phyloP scores from a whole-genome alignment of 2,797 vertebrate genomes.

The Phaenicophaeus curvirostris region DNA sequence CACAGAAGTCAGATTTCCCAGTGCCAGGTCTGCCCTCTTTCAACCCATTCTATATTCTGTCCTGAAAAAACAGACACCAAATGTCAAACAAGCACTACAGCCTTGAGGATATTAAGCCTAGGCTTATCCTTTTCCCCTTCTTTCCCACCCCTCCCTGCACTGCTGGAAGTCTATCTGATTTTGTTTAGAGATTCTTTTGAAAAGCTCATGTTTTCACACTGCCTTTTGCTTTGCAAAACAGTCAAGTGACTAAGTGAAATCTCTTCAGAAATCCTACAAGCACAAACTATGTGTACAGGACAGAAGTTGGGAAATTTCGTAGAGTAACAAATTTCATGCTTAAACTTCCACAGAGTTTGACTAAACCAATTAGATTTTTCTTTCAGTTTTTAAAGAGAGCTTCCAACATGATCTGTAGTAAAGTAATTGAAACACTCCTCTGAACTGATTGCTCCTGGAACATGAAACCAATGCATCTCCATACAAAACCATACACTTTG shows the following conservation, averaged over 20 bases:
- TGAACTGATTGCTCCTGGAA: neutral
- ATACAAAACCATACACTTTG: neutral
- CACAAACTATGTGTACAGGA: neutral
- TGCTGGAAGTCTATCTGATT: neutral
- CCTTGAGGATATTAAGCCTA: neutral
- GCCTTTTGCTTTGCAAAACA: neutral
- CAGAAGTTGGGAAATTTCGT: neutral
- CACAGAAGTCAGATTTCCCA: neutral
- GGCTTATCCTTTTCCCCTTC: neutral
- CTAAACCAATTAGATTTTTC: neutral
- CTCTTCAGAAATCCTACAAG: neutral
- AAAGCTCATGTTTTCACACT: neutral
- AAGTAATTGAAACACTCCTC: neutral
- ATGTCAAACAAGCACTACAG: neutral
- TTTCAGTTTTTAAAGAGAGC: neutral
- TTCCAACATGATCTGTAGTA: neutral
- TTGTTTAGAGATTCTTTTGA: neutral
- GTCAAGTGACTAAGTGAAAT: neutral
- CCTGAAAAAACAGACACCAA: neutral
- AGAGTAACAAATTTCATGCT: constrained; percentile 1
- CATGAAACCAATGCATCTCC: neutral
- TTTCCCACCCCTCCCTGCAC: too few relatives aligned
- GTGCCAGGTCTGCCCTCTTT: neutral
- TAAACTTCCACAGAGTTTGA: neutral
- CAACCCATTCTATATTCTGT: neutral